Evolutionary conservation across 2,888 invertebrate species (phyloP).

Genomic region (Ceramica pisi): DNA sequence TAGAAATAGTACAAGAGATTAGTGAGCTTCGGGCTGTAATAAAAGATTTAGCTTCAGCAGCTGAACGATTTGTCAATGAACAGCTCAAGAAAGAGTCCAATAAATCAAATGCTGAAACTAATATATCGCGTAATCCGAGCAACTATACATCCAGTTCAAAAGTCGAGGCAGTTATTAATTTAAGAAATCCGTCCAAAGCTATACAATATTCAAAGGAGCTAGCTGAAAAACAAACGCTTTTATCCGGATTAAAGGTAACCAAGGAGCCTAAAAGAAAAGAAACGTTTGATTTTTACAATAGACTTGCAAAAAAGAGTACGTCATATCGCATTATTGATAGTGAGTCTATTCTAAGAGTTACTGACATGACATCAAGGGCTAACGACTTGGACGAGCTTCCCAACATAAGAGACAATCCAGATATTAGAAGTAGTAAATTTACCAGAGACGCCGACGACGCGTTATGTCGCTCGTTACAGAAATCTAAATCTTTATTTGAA

Average conservation of each 20-base stretch:
- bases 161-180: constrained; percentile 41
- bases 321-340: constrained; percentile 85
- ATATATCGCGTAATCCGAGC: constrained; percentile 43
- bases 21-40: constrained; percentile 77
- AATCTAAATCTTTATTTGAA: constrained; percentile 75
- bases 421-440: background rate
- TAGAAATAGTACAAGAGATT: constrained; percentile 77
- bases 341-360: constrained; percentile 83
- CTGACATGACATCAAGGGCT: constrained; percentile 82
- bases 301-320: constrained; percentile 76
- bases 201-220: constrained; percentile 73
- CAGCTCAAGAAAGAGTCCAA: constrained; percentile 64
- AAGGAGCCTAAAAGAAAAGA: constrained; percentile 73
- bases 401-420: background rate
- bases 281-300: constrained; percentile 66
- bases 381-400: constrained; percentile 57
- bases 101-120: constrained; percentile 46
- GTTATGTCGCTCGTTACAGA: constrained; percentile 67
- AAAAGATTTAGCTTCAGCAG: constrained; percentile 74
- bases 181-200: constrained; percentile 70
- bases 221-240: constrained; percentile 60
- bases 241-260: constrained; percentile 74
- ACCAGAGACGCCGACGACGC: constrained; percentile 59
- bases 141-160: constrained; percentile 51
- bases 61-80: constrained; percentile 75